Conservation (phyloP, 2,888 invertebrate species). For the Conistra vaccinii region DNA sequence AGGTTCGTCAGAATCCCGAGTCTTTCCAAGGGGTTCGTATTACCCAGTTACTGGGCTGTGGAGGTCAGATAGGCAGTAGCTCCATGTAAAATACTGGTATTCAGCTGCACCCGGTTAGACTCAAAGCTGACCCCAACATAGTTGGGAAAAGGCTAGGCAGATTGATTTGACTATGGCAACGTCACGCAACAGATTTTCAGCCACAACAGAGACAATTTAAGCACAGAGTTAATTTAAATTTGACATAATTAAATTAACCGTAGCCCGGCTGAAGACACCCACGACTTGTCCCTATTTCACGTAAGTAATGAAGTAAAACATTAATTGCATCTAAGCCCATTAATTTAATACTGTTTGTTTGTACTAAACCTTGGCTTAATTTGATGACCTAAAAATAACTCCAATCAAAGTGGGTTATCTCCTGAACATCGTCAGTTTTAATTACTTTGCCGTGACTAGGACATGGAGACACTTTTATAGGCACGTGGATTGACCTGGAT, state of each 20-base stretch:
- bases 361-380: slow-evolving; percentile 57
- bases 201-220: neutral
- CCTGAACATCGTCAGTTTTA: slow-evolving; percentile 58
- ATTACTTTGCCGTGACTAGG: slow-evolving; percentile 60
- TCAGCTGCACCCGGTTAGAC: too few relatives aligned
- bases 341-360: slow-evolving; percentile 48
- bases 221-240: slow-evolving; percentile 38
- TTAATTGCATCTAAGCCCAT: slow-evolving; percentile 56
- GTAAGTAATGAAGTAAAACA: slow-evolving; percentile 56
- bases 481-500: slow-evolving; percentile 56
- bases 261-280: slow-evolving; percentile 24
- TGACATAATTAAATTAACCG: slow-evolving; percentile 48
- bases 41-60: too few relatives aligned
- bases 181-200: neutral
- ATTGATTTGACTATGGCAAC: too few relatives aligned
- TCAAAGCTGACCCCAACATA: too few relatives aligned
- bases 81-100: too few relatives aligned
- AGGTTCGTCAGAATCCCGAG: too few relatives aligned
- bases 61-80: too few relatives aligned
- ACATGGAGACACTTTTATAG: slow-evolving; percentile 44
- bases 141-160: too few relatives aligned
- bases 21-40: too few relatives aligned
- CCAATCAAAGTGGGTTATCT: slow-evolving; percentile 66
- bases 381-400: slow-evolving; percentile 60
- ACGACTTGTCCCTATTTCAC: slow-evolving; percentile 50